Conservation (phyloP, 1,140 invertebrate genomes). For the Drosophila pachea region DNA sequence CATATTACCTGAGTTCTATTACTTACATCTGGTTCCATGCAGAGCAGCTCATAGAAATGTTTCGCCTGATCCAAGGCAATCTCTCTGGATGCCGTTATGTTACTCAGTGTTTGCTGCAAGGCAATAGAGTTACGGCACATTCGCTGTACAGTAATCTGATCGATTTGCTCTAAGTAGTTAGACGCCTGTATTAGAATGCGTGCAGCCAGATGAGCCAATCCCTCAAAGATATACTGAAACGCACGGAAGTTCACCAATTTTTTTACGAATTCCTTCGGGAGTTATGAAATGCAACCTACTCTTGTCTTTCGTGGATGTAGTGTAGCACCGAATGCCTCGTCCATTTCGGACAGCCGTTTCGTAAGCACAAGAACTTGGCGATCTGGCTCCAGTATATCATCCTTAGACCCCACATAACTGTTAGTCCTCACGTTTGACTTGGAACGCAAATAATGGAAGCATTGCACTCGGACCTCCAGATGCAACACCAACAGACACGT, state of each 20-base stretch:
- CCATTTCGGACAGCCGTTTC: conserved; percentile 87
- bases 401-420: conserved; percentile 73
- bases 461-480: conserved; percentile 95
- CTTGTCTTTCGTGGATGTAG: conserved; percentile 89
- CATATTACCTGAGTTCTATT: too few relatives aligned
- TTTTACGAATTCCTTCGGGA: neutral
- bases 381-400: conserved; percentile 87
- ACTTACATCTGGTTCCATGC: conserved; percentile 86
- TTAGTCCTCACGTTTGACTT: conserved; percentile 65
- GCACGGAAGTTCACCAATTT: conserved; percentile 4
- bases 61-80: conserved; percentile 92
- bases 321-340: conserved; percentile 87
- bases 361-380: conserved; percentile 89
- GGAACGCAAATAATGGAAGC: conserved; percentile 91
- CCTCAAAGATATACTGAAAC: conserved; percentile 95
- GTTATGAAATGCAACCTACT: conserved; percentile 77
- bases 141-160: conserved; percentile 88
- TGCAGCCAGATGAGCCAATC: conserved; percentile 91
- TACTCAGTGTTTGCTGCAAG: conserved; percentile 91
- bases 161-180: conserved; percentile 88
- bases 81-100: conserved; percentile 90
- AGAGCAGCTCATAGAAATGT: conserved; percentile 93
- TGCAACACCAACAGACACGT: conserved; percentile 94
- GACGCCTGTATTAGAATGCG: conserved; percentile 91
- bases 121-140: conserved; percentile 93